Conservation (phyloP, 2,797 vertebrate species). For the Hippopotamyrus pictus region DNA sequence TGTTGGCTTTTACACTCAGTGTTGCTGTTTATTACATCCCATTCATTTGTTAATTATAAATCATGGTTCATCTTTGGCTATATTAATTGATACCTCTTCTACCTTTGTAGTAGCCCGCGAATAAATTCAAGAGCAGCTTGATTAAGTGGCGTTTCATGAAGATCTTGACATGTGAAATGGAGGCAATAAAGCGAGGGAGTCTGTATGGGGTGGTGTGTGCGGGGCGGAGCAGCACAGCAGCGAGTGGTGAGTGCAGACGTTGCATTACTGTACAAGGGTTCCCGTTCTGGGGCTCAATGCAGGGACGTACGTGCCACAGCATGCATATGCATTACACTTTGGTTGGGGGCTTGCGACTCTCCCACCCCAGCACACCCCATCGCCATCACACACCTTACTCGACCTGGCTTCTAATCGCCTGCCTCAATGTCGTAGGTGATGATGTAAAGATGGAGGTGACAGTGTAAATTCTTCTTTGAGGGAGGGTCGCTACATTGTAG, state of each 20-base stretch:
- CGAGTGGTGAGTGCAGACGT: neutral
- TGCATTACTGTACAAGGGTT: too few species aligned
- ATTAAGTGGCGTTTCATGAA: slow-evolving; percentile 55
- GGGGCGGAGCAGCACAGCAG: neutral
- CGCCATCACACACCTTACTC: neutral
- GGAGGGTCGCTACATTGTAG: neutral
- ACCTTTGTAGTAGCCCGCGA: slow-evolving; percentile 74
- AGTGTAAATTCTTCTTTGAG: neutral
- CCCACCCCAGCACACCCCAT: neutral
- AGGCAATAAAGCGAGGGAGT: slow-evolving; percentile 38
- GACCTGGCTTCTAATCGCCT: neutral
- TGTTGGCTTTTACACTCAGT: slow-evolving; percentile 72
- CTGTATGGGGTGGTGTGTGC: neutral
- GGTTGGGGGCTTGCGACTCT: neutral
- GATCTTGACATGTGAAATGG: slow-evolving; percentile 46
- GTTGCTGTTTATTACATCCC: slow-evolving; percentile 76
- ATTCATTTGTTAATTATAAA: slow-evolving; percentile 97
- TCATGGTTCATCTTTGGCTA: slow-evolving; percentile 85
- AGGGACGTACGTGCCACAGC: neutral
- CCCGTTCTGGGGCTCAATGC: neutral
- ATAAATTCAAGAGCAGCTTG: slow-evolving; percentile 79
- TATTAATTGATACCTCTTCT: slow-evolving; percentile 94
- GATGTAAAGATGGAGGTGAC: neutral
- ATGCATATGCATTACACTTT: neutral
- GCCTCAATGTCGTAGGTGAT: neutral